Evolutionary conservation across 2,113 vertebrate genomes (phyloP).

Genomic region (Ictidomys tridecemlineatus): DNA sequence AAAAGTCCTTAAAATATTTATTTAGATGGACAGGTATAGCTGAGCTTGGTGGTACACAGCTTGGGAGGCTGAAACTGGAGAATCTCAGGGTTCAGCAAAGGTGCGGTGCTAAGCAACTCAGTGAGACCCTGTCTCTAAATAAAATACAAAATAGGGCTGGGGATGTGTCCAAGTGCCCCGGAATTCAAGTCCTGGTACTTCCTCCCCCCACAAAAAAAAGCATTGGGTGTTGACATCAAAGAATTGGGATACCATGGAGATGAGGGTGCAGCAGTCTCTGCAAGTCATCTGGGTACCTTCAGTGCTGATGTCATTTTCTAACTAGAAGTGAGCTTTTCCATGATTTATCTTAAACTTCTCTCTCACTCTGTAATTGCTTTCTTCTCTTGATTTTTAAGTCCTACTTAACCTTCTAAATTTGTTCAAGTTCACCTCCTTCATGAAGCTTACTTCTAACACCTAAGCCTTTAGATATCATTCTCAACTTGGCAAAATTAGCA

Average conservation of each 20-base stretch:
- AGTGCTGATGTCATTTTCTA: not conserved
- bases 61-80: no score
- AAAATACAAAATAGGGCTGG: no score
- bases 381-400: not conserved
- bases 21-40: not conserved
- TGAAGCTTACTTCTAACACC: not conserved
- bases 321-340: not conserved
- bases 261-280: rapidly evolving
- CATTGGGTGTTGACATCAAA: not conserved
- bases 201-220: not conserved
- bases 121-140: no score
- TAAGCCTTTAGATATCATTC: not conserved
- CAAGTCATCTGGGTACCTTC: not conserved
- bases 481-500: not conserved
- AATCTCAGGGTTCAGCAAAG: no score
- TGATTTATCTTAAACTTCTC: not conserved
- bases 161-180: no score
- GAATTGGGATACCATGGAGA: not conserved
- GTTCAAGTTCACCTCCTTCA: not conserved
- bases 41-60: no score
- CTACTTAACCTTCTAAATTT: not conserved
- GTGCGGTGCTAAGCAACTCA: no score
- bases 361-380: not conserved
- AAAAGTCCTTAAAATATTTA: not conserved
- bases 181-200: no score